Evolutionary conservation across 2,113 vertebrate genomes (phyloP), one percentile per base, ranked within the genome.

Genomic region (Tor tambroides): DNA sequence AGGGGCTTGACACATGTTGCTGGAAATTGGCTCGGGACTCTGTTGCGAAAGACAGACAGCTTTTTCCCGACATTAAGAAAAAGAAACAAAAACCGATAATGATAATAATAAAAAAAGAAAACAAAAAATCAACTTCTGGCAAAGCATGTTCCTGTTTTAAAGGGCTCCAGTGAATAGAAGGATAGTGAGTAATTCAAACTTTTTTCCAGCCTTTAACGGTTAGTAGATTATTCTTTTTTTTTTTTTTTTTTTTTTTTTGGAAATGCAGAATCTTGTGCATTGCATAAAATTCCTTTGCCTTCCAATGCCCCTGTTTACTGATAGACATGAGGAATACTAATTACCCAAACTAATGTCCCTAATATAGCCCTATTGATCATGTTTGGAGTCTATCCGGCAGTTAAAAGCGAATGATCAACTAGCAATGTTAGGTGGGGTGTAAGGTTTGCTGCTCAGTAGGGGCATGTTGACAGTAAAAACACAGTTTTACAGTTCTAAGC

Each of bases 1-100:
- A 77, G 85, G 65, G 80, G 67, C 83, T 91, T 23, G 51, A 86
- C 79, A 85, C 17, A 78, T 87, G 74, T 32, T 51, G 30, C 87
- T 90, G 87, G 79, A 89, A 87, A 85, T 83, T 89, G 81, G 65
- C 87, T 71, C 26, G 49, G 46, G 6, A 38, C 15, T 14, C 41
- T 84, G 38, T 85, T 91, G 89, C 63, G 41, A 80, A 88, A 56
- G 51, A 87, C 26, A 83, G 41, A 76, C 87, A 83, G 7, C 51
- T 61, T 80, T 87, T 89, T 72, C 30, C 56, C 4, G 9, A 76
- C 3, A 32, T 8, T 14, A 21, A 41, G 6, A 30, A 46, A 35
- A 41, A 59, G 8, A 59, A 54, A 6, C 51, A 72, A 15, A 85
- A 38, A 54, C 43, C 56, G 59, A 11, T 15, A 30, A 30, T 4